phyloP scores from a whole-genome alignment of 1,140 invertebrate species.

The Drosophila novamexicana region DNA sequence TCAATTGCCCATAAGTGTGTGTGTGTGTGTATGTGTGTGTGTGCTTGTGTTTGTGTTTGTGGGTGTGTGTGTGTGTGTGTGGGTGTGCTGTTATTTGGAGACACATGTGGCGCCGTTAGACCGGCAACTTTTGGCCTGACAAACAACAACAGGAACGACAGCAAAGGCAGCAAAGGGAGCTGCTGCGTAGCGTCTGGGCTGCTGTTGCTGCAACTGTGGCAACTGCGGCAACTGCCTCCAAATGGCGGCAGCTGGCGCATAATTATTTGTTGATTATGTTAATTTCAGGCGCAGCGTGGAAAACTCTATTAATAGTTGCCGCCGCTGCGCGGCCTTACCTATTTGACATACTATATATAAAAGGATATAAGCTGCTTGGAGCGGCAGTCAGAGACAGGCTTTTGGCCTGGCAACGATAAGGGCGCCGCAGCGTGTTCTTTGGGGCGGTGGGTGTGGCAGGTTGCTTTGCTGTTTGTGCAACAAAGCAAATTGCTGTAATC shows the following conservation, averaged over 20 bases:
- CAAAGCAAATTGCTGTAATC: conserved; percentile 78
- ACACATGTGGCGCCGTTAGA: conserved; percentile 48
- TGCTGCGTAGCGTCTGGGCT: no score
- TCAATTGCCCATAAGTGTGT: conserved; percentile 78
- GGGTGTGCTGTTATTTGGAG: conserved; percentile 24
- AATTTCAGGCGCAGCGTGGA: conserved; percentile 46
- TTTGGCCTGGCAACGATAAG: background rate
- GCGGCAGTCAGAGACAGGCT: background rate
- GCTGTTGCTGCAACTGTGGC: background rate
- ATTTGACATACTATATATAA: background rate
- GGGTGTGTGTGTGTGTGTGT: conserved; percentile 38
- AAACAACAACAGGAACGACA: conserved; percentile 20
- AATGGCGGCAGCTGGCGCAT: conserved; percentile 64
- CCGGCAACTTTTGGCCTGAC: conserved; percentile 68
- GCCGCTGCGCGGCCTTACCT: background rate
- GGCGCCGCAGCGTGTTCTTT: background rate
- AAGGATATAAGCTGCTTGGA: background rate
- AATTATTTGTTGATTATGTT: conserved; percentile 82
- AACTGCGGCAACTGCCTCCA: conserved; percentile 13
- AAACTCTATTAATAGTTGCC: conserved; percentile 69
- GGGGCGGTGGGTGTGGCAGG: background rate
- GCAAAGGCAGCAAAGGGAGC: background rate
- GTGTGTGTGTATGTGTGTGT: conserved; percentile 31
- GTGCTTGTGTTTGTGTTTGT: conserved; percentile 19
- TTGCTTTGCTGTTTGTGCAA: conserved; percentile 66